Percentiles rank a stretch among this genome's conserved stretches.
Evolutionary conservation across 1,140 invertebrate genomes (phyloP).

Genomic region (Mylabris phalerata): DNA sequence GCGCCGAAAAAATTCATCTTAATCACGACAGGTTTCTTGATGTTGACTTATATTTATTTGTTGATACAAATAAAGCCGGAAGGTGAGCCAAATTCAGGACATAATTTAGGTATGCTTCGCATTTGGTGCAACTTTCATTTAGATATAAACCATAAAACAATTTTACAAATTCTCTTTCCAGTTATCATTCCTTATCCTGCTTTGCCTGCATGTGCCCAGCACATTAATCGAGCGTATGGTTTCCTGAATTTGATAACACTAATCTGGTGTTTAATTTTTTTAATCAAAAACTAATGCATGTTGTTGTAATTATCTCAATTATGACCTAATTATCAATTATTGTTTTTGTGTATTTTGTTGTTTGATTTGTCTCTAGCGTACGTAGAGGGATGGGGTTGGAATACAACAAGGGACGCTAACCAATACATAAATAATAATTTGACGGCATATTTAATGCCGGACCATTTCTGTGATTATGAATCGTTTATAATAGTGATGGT

Average conservation of each 20-base stretch:
- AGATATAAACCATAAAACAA: no score
- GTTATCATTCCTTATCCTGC: no score
- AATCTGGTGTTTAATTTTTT: no score
- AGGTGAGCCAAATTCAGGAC: slow-evolving; percentile 14
- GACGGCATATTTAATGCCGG: slow-evolving; percentile 58
- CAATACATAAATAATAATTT: slow-evolving; percentile 57
- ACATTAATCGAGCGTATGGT: no score
- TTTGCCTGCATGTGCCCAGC: no score
- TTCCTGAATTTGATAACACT: no score
- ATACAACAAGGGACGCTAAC: slow-evolving; percentile 62
- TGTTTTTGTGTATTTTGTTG: neutral
- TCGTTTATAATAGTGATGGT: slow-evolving; percentile 65
- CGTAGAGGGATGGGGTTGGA: slow-evolving; percentile 62
- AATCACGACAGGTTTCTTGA: no score
- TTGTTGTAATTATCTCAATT: neutral
- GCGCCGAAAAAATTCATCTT: no score
- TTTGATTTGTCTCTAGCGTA: slow-evolving; percentile 15
- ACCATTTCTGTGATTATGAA: slow-evolving; percentile 48
- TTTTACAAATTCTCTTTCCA: no score
- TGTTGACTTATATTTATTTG: no score
- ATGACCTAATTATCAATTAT: neutral
- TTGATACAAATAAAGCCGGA: slow-evolving; percentile 10
- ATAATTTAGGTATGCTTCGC: slow-evolving; percentile 13
- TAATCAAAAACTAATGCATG: neutral
- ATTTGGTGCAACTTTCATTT: slow-evolving; percentile 4